Evolutionary conservation across 2,113 vertebrate species (phyloP).

Genomic region (Serinus canaria): DNA sequence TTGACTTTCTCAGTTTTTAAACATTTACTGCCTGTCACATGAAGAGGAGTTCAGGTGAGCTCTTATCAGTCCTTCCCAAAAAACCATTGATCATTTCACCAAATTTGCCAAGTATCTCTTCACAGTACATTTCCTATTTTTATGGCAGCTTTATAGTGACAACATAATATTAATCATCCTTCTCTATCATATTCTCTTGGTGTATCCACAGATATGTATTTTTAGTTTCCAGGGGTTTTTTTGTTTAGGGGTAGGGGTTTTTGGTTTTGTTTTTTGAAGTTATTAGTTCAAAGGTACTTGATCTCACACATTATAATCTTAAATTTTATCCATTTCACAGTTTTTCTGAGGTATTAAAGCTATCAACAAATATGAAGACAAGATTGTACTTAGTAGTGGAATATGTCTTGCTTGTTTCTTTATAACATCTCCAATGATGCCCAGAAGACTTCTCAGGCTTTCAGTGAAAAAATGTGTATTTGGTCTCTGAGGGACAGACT

Average conservation of each 20-base stretch:
- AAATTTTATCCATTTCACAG: neutral
- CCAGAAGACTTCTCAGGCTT: neutral
- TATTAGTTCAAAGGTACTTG: neutral
- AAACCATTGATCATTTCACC: neutral
- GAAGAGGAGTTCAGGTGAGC: neutral
- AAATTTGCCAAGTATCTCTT: neutral
- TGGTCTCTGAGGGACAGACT: neutral
- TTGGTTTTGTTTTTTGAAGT: fast-evolving
- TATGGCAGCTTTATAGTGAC: neutral
- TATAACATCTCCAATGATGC: neutral
- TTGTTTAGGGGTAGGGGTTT: neutral
- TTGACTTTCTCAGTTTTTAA: neutral
- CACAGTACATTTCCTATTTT: neutral
- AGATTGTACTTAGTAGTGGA: neutral
- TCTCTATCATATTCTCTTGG: neutral
- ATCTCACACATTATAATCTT: neutral
- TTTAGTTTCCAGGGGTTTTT: neutral
- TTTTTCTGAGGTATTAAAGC: neutral
- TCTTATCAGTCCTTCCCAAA: neutral
- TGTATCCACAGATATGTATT: neutral
- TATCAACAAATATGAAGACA: neutral
- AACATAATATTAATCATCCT: neutral
- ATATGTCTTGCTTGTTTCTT: neutral
- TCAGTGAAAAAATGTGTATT: neutral
- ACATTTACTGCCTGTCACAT: neutral